Base-by-base conservation (phyloP, 1,140 invertebrate species). In the Habropoda laboriosa region DNA sequence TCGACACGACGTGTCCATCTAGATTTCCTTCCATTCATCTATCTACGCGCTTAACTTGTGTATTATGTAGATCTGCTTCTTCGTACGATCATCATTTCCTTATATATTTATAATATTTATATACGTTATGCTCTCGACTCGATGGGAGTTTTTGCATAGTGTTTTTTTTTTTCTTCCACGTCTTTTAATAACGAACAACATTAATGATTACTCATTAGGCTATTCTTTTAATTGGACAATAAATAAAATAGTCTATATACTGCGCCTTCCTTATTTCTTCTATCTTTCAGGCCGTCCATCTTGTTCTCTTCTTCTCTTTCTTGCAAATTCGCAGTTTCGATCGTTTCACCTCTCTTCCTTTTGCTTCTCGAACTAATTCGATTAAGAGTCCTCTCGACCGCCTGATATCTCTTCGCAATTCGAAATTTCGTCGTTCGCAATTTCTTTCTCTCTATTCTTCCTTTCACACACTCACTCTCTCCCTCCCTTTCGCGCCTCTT, bases 171-270 rank as follows among this genome's bases (percentile, higher is more conserved):
- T 40, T 47, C 6, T 49, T 84, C 47, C 61, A 63, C 40, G 60
- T 83, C 64, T 83, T 71, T 85, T 87, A 82, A 70, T 88, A 88
- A 90, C 90, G 87, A 88, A 90, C 86, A 92, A 92, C 89, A 91
- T 92, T 90, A 89, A 91, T 86, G 78, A 86, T 89, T 88, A 89
- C 74, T 88, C 74, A 60, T 90, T 87, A 87, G 83, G 84, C 87
- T 91, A 90, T 58, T 72, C 77, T 80, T 78, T 89, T 87, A 87
- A 85, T 88, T 86, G 81, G 86, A 91, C 87, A 91, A 91, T 90
- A 92, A 91, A 92, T 91, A 91, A 92, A 91, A 90, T 89, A 87
- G 82, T 87, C 81, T 89, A 88, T 83, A 82, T 73, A 87, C 12
- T 70, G 72, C 75, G 83, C 61, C 67, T 67, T 71, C 53, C 61